Conservation (phyloP, 2,888 invertebrate species). For the Xiphydria camelus region DNA sequence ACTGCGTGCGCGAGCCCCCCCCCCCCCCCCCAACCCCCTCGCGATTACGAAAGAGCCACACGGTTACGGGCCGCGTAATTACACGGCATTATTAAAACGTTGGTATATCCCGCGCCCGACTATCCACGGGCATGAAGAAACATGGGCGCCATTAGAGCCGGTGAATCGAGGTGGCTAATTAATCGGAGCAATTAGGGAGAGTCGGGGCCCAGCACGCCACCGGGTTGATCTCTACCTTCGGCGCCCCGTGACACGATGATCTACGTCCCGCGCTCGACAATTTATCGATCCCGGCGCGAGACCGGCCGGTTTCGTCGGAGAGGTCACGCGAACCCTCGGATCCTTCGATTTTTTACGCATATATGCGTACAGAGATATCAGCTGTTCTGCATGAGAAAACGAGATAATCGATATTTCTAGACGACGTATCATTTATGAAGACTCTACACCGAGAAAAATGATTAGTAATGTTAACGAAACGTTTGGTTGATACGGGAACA, state of each 20-base stretch:
- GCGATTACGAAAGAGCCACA: not conserved
- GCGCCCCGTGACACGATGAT: conserved; percentile 38
- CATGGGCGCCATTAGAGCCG: conserved; percentile 46
- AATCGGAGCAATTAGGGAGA: conserved; percentile 51
- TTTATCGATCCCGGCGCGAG: conserved; percentile 35
- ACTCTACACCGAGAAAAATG: too few species aligned
- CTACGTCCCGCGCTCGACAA: conserved; percentile 38
- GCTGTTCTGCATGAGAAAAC: too few species aligned
- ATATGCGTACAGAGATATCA: too few species aligned
- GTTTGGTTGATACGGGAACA: too few species aligned
- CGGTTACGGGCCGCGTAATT: conserved; percentile 16
- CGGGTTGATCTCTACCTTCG: conserved; percentile 28
- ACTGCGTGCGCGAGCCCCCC: too few species aligned
- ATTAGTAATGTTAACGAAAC: too few species aligned
- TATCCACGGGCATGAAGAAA: conserved; percentile 28
- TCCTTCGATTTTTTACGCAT: too few species aligned
- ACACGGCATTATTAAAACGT: conserved; percentile 40
- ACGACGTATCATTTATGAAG: too few species aligned
- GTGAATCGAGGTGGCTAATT: conserved; percentile 49
- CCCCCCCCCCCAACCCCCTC: too few species aligned
- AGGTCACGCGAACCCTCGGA: too few species aligned
- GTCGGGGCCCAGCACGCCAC: conserved; percentile 11
- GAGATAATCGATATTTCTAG: too few species aligned
- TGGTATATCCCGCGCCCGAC: conserved; percentile 26
- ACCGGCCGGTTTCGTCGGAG: too few species aligned